Conservation (phyloP, 1,140 invertebrate genomes). For the Drosophila navojoa region DNA sequence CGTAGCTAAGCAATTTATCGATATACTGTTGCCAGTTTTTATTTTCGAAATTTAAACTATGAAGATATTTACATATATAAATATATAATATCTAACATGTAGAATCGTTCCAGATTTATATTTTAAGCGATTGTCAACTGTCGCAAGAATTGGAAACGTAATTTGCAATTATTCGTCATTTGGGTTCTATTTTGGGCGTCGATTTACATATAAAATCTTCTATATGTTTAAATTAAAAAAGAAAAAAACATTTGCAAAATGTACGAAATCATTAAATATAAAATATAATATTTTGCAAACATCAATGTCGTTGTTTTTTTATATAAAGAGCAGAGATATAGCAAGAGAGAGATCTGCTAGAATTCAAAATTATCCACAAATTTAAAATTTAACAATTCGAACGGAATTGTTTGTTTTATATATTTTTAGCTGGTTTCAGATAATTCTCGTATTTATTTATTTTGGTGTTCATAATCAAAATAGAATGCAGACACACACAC, state of each 20-base stretch:
- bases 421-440: no score
- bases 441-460: no score
- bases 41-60: not conserved
- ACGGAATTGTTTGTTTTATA: no score
- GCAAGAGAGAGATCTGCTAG: not conserved
- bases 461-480: no score
- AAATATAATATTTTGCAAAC: not conserved
- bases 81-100: no score
- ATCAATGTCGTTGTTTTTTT: not conserved
- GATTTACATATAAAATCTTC: not conserved
- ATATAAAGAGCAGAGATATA: not conserved
- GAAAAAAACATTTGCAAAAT: not conserved
- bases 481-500: no score
- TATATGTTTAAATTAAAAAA: not conserved
- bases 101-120: no score
- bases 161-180: no score
- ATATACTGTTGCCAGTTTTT: not conserved
- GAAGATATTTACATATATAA: not conserved
- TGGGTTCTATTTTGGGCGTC: no score
- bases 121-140: no score
- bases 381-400: not conserved
- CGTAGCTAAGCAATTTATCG: not conserved
- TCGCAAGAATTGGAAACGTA: no score
- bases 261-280: not conserved
- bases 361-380: not conserved